phyloP scores from a whole-genome alignment of 2,888 invertebrate species.

The Lobophora halterata region DNA sequence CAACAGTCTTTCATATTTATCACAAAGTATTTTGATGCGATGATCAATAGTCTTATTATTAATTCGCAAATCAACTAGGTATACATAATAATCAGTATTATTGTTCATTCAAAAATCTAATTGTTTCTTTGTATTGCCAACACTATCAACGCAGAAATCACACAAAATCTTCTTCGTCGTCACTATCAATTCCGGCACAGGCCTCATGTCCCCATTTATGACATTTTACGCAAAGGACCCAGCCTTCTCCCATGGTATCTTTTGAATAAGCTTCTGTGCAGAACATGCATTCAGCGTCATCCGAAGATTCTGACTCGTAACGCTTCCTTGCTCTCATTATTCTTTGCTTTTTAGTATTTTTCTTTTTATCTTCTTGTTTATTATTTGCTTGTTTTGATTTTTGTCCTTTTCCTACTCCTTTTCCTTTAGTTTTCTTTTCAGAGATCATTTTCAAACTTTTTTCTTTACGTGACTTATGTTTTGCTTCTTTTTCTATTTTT shows the following conservation, averaged over 20 bases:
- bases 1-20: slow-evolving; percentile 5
- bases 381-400: slow-evolving; percentile 8
- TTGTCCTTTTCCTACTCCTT: slow-evolving; percentile 7
- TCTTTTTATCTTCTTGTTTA: slow-evolving; percentile 5
- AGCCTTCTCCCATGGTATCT: slow-evolving; percentile 11
- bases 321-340: slow-evolving; percentile 4
- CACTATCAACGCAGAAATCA: slow-evolving; percentile 11
- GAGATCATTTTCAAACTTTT: slow-evolving; percentile 4
- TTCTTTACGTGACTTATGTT: slow-evolving; percentile 5
- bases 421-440: slow-evolving; percentile 9
- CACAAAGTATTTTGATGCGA: slow-evolving; percentile 4
- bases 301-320: slow-evolving; percentile 7
- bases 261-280: slow-evolving; percentile 18
- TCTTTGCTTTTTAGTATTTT: slow-evolving; percentile 3
- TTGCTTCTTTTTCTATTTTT: slow-evolving; percentile 10
- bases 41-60: slow-evolving; percentile 3
- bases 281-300: slow-evolving; percentile 19
- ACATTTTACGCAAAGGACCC: slow-evolving; percentile 13
- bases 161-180: slow-evolving; percentile 14
- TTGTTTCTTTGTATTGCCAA: slow-evolving; percentile 5
- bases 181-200: slow-evolving; percentile 17
- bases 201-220: slow-evolving; percentile 18
- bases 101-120: slow-evolving; percentile 5
- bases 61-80: slow-evolving; percentile 5
- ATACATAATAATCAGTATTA: slow-evolving; percentile 4